Evolutionary conservation across 2,113 vertebrate genomes (phyloP), one percentile per base, ranked within the genome.

Genomic region (Tympanuchus pallidicinctus): DNA sequence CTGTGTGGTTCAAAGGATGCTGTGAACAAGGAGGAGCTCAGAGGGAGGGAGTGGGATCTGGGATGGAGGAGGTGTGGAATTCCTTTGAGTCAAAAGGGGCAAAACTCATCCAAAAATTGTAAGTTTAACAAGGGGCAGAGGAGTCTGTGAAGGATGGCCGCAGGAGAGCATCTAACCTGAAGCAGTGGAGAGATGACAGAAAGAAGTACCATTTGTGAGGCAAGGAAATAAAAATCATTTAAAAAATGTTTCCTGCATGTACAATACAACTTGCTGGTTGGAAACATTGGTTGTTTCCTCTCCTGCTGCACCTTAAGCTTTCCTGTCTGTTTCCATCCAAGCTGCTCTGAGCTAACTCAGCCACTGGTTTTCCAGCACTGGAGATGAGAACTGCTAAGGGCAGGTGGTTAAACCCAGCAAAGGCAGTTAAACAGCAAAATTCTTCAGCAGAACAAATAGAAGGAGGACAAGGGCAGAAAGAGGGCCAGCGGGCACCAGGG

Each of bases 391-490:
- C n/a, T 45, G 61, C 60, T 79, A 10, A 86, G 82, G 67, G 56
- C 22, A 2, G 82, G 57, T 60, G 47, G 79, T 60, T 42, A 90
- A 88, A 86, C 65, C 61, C 47, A 88, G 88, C 76, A 86, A 86
- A 93, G 88, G 94, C 88, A 93, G 88, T 93, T 78, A 93, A 92
- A 82, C 10, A 86, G 79, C 72, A 81, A 83, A 96, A 82, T 75
- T 92, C 82, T 85, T 91, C 78, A 69, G 91, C 89, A 87, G 66
- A 87, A 94, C 65, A 93, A 92, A 91, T 82, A 95, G 93, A 60
- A 91, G 93, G 84, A 91, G 89, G 89, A 78, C 84, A 75, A 84
- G 93, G 91, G 91, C 95, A 94, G 94, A 94, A 86, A 77, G 75
- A 94, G 66, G 74, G 91, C 54, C 87, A 76, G 42, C 54, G 63